Percentiles rank a stretch among this genome's conserved stretches.
Evolutionary conservation across 2,113 vertebrate species (phyloP).

Genomic region (Anarrhichthys ocellatus): DNA sequence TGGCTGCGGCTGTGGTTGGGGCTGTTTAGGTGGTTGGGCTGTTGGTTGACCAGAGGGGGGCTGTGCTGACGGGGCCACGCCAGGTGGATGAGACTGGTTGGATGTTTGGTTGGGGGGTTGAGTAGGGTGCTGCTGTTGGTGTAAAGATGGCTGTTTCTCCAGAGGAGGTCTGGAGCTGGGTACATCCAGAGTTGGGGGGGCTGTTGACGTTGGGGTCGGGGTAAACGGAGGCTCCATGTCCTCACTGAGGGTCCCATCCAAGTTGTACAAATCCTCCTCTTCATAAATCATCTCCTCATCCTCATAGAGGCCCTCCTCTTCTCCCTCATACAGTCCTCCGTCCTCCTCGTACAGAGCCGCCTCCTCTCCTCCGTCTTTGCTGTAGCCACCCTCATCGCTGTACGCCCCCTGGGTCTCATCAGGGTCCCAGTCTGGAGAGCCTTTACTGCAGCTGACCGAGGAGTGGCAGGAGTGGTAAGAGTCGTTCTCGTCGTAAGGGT

Average conservation of each 20-base stretch:
- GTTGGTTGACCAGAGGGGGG: constrained; percentile 61
- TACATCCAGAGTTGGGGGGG: constrained; percentile 50
- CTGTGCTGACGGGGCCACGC: constrained; percentile 50
- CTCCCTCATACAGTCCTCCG: constrained; percentile 76
- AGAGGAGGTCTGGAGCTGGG: constrained; percentile 79
- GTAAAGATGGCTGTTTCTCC: constrained; percentile 83
- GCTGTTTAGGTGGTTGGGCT: constrained; percentile 63
- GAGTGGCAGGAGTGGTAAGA: constrained; percentile 99
- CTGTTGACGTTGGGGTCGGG: constrained; percentile 79
- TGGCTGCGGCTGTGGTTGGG: constrained; percentile 52
- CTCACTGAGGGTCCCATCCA: constrained; percentile 80
- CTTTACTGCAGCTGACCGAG: constrained; percentile 95
- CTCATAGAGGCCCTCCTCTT: constrained; percentile 82
- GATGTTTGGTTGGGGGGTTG: constrained; percentile 62
- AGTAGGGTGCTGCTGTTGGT: constrained; percentile 76
- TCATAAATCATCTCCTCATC: constrained; percentile 83
- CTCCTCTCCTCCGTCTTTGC: constrained; percentile 90
- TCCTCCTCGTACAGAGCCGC: constrained; percentile 85
- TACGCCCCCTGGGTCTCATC: constrained; percentile 89
- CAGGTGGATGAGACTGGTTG: constrained; percentile 63
- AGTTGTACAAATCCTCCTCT: constrained; percentile 82
- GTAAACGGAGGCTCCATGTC: constrained; percentile 82
- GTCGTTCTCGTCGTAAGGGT: constrained; percentile 92
- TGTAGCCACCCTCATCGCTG: constrained; percentile 89
- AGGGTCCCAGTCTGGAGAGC: constrained; percentile 92